Percentiles rank a stretch among this genome's conserved stretches.
These are phyloP conservation scores for Chorisops tibialis DNA, from an alignment of 2,888 invertebrate genomes.

Conservation along the genomic window DNA sequence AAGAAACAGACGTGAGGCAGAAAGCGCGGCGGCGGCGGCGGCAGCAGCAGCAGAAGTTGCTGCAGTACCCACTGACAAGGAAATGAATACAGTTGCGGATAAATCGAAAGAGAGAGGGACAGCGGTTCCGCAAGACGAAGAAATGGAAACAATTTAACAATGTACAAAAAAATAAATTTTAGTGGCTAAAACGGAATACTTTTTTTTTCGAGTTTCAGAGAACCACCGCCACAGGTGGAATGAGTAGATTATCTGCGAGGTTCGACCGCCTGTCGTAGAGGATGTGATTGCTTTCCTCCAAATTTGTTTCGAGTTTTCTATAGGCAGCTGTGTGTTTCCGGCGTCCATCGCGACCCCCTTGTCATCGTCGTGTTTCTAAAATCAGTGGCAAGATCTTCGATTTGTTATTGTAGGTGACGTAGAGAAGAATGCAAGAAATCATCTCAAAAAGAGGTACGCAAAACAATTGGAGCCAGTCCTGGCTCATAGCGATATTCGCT, in stretches of 20 bases:
- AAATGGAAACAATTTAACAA: too few relatives aligned
- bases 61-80: too few relatives aligned
- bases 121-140: too few relatives aligned
- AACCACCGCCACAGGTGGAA: too few relatives aligned
- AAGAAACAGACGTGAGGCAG: too few relatives aligned
- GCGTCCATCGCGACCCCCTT: slow-evolving; percentile 45
- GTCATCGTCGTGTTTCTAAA: slow-evolving; percentile 57
- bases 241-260: slow-evolving; percentile 40
- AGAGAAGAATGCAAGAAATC: slow-evolving; percentile 59
- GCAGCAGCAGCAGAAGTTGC: too few relatives aligned
- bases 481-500: neutral
- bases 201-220: too few relatives aligned
- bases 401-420: slow-evolving; percentile 63
- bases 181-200: too few relatives aligned
- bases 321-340: slow-evolving; percentile 63
- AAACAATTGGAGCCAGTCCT: slow-evolving; percentile 62
- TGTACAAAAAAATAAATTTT: too few relatives aligned
- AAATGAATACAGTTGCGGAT: too few relatives aligned
- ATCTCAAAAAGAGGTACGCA: slow-evolving; percentile 64
- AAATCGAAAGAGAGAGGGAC: too few relatives aligned
- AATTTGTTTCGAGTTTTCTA: slow-evolving; percentile 63
- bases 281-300: slow-evolving; percentile 66
- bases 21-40: too few relatives aligned
- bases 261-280: slow-evolving; percentile 31
- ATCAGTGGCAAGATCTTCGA: slow-evolving; percentile 66